A percentile compares a stretch with the other conserved stretches of the same genome.
phyloP scores from a whole-genome alignment of 2,797 vertebrate genomes.

The Sciurus carolinensis region DNA sequence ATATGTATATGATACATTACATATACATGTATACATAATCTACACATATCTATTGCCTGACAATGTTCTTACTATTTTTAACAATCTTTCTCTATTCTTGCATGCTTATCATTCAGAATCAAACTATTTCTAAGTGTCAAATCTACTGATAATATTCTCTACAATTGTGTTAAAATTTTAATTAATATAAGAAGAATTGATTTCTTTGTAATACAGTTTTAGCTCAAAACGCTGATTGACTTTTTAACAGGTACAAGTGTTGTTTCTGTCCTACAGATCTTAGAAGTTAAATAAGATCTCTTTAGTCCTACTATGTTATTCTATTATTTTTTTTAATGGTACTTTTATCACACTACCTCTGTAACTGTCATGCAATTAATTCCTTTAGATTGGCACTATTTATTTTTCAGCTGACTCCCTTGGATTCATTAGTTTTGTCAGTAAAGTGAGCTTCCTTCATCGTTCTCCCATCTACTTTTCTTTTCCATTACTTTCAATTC shows the following conservation, averaged over 20 bases:
- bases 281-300: background rate
- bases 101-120: background rate
- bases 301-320: background rate
- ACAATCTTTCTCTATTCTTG: background rate
- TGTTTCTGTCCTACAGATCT: background rate
- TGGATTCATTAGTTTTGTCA: background rate
- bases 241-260: background rate
- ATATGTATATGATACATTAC: too few species aligned
- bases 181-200: background rate
- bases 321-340: background rate
- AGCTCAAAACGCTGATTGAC: background rate
- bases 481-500: background rate
- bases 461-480: background rate
- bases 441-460: background rate
- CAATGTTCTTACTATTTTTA: background rate
- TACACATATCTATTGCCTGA: background rate
- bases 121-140: background rate
- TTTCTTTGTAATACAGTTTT: slow-evolving; percentile 1
- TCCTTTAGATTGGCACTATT: background rate
- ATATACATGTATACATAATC: background rate
- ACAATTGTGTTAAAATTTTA: background rate
- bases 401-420: background rate
- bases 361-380: background rate
- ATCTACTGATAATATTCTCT: background rate
- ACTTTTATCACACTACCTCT: background rate